Evolutionary conservation across 2,113 vertebrate genomes (phyloP), one percentile per base, ranked within the genome.

Genomic region (Hippotragus niger): DNA sequence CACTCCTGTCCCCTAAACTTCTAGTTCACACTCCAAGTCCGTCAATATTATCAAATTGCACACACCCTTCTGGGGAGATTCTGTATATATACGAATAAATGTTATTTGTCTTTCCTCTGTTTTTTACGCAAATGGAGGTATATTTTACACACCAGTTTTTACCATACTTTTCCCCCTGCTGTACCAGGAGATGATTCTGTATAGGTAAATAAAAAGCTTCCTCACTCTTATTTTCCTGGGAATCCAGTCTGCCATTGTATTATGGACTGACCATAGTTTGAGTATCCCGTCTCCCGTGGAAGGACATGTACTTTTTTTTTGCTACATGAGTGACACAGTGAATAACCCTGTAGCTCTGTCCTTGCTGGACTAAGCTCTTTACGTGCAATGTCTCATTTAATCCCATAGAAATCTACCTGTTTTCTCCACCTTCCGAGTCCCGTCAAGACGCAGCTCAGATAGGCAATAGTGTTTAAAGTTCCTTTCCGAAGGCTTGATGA

Each of bases 301-400:
- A 25, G 71, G 62, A 7, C 31, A 0, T 0, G 2, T 19, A 31
- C 4, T 2, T 31, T 67, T n/a, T n/a, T 33, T 60, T 74, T 13
- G 21, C 33, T 47, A 25, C 15, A 33, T 29, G 81, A 15, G 50
- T 23, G 55, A 80, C 14, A 17, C 27, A 7, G 88, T n/a, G 21
- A 89, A 13, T 12, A 27, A 29, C 52, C 50, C 36, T 12, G 83
- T n/a, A 19, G 52, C 15, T 23, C 60, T 83, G 29, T 29, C 82
- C 5, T 21, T 6, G 3, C 17, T 14, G 31, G 6, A 16, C 58
- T 74, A 19, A 55, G 2, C 2, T 23, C 40, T 67, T 84, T 27
- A 7, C 0, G 5, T 9, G 15, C 14, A 19, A 6, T 27, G 3
- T 52, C n/a, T 88, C 64, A 45, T 52, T 60, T 36, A 50, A 82